A percentile compares a stretch with the other conserved stretches of the same genome.
Evolutionary conservation across 1,140 invertebrate species (phyloP).

Genomic region (Medauroidea extradentata): DNA sequence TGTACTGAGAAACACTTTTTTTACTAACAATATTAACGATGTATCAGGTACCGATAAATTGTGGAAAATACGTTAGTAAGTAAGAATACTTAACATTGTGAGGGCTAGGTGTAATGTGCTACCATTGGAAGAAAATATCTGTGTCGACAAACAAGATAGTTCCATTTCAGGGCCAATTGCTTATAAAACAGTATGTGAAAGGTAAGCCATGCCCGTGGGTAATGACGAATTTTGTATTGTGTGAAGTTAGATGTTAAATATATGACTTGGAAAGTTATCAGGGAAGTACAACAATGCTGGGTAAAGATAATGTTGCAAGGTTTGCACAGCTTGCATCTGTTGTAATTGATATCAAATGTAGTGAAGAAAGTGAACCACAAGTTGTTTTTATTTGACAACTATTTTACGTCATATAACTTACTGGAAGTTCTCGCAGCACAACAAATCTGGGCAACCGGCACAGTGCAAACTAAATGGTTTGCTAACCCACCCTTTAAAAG

Average conservation of each 20-base stretch:
- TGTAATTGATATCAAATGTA: constrained; percentile 24
- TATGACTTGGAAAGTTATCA: constrained; percentile 10
- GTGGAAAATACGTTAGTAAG: constrained; percentile 25
- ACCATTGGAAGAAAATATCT: constrained; percentile 10
- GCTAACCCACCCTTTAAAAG: constrained; percentile 25
- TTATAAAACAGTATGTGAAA: constrained; percentile 16
- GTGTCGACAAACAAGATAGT: constrained; percentile 28
- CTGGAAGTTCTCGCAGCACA: constrained; percentile 35
- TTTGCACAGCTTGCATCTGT: constrained; percentile 23
- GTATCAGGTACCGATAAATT: constrained; percentile 4
- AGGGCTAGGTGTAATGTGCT: constrained; percentile 18
- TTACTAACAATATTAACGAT: constrained; percentile 10
- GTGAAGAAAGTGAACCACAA: constrained; percentile 17
- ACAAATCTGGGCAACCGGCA: constrained; percentile 38
- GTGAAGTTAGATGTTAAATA: constrained; percentile 3
- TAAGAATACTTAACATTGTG: constrained; percentile 6
- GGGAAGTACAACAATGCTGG: constrained; percentile 3
- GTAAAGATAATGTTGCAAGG: not conserved
- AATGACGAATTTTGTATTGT: constrained; percentile 14
- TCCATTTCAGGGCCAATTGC: constrained; percentile 19
- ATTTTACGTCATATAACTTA: constrained; percentile 38
- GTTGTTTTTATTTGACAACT: constrained; percentile 27
- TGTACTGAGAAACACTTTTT: constrained; percentile 10
- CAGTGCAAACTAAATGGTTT: constrained; percentile 32
- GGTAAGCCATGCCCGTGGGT: constrained; percentile 15